Percentiles rank a stretch among this genome's conserved stretches.
Conservation (phyloP, 2,113 vertebrate species). For the Melospiza melodia region DNA sequence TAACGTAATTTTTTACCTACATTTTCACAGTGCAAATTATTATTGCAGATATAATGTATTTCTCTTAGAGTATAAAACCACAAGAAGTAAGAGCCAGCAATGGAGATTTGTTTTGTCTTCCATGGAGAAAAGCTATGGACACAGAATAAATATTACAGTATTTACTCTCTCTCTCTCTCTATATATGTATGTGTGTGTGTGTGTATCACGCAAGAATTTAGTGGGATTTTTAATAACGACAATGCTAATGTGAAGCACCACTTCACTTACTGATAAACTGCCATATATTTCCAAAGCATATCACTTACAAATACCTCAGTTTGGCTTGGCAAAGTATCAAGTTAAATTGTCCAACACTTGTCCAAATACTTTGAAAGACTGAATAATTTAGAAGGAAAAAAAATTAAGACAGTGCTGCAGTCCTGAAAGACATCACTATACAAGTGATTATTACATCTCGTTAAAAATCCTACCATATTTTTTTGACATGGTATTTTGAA, state of each 20-base stretch:
- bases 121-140: background rate
- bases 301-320: background rate
- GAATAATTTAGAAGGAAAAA: background rate
- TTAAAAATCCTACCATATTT: background rate
- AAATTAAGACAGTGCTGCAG: background rate
- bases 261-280: background rate
- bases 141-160: background rate
- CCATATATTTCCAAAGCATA: background rate
- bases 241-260: background rate
- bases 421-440: background rate
- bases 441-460: background rate
- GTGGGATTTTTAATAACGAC: background rate
- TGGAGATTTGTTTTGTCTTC: background rate
- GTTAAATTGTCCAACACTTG: background rate
- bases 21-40: background rate
- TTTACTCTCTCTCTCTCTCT: background rate
- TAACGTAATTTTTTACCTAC: background rate
- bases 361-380: background rate
- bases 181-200: too few relatives aligned
- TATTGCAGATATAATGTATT: background rate
- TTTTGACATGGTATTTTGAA: background rate
- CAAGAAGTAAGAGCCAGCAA: background rate
- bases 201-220: background rate
- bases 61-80: background rate
- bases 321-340: background rate